These are phyloP conservation scores for Pterobdella sp. DNA, from an alignment of 2,888 invertebrate genomes.

Conservation along the genomic window DNA sequence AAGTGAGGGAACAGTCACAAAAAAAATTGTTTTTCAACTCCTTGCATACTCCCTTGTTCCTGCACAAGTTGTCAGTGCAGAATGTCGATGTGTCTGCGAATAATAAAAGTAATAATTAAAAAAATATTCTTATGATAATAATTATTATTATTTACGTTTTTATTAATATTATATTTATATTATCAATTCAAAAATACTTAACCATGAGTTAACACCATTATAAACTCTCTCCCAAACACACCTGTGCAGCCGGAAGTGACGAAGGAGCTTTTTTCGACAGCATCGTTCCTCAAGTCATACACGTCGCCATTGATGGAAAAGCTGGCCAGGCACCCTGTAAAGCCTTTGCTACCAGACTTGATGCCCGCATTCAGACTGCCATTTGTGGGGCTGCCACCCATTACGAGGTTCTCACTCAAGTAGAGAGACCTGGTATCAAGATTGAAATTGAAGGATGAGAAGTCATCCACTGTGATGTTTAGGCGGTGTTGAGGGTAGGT, in stretches of 20 bases:
- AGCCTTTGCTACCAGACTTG: conserved; percentile 44
- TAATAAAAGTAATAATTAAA: too few relatives aligned
- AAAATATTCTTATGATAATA: too few relatives aligned
- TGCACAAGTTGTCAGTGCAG: conserved; percentile 39
- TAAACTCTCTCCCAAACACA: too few relatives aligned
- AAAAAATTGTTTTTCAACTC: conserved; percentile 36
- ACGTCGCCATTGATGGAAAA: conserved; percentile 42
- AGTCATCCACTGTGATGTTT: conserved; percentile 26
- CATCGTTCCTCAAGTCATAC: conserved; percentile 40
- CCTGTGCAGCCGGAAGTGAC: conserved; percentile 37
- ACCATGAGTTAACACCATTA: too few relatives aligned
- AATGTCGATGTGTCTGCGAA: conserved; percentile 32
- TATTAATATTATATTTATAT: too few relatives aligned
- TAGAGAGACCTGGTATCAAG: conserved; percentile 30
- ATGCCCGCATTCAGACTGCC: conserved; percentile 38
- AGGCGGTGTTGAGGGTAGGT: conserved; percentile 30
- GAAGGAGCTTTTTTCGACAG: conserved; percentile 23
- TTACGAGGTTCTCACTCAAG: conserved; percentile 39
- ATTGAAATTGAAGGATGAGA: neutral
- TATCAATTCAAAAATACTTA: too few relatives aligned
- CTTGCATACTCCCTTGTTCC: conserved; percentile 41
- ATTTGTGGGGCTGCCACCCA: conserved; percentile 44
- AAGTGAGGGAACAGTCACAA: conserved; percentile 47
- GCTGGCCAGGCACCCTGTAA: conserved; percentile 47
- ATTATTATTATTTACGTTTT: too few relatives aligned